A percentile compares a stretch with the other conserved stretches of the same genome.
phyloP scores from a whole-genome alignment of 2,888 invertebrate genomes.

The Andrena fulva region DNA sequence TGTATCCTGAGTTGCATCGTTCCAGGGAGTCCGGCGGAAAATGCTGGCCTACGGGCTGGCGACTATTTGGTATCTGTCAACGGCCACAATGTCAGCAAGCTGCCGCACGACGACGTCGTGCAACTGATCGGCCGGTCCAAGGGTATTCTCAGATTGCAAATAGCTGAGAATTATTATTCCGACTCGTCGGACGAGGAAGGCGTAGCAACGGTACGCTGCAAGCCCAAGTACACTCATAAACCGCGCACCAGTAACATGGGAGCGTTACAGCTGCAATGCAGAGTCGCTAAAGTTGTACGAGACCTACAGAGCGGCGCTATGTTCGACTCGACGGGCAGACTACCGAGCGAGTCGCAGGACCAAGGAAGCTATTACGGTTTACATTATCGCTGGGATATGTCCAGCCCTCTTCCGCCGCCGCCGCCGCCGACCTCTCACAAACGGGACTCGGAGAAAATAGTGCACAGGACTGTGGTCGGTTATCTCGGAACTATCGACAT shows the following conservation, averaged over 20 bases:
- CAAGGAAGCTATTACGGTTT: conserved; percentile 77
- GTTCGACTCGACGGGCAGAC: conserved; percentile 82
- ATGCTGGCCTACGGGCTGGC: conserved; percentile 95
- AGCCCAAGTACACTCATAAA: conserved; percentile 87
- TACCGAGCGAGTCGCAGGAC: conserved; percentile 73
- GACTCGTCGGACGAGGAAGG: conserved; percentile 94
- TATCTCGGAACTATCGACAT: conserved; percentile 98
- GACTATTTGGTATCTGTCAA: conserved; percentile 97
- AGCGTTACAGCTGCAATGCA: conserved; percentile 81
- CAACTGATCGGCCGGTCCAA: conserved; percentile 94
- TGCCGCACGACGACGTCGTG: conserved; percentile 97
- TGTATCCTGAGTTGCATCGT: conserved; percentile 98
- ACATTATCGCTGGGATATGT: conserved; percentile 83
- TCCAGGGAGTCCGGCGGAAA: conserved; percentile 94
- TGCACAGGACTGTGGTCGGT: conserved; percentile 95
- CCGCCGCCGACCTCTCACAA: conserved; percentile 81
- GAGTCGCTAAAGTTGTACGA: conserved; percentile 86
- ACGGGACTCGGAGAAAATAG: conserved; percentile 86
- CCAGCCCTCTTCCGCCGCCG: conserved; percentile 83
- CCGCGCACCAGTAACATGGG: conserved; percentile 78
- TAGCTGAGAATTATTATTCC: conserved; percentile 94
- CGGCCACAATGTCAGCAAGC: conserved; percentile 95
- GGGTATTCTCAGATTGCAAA: conserved; percentile 93
- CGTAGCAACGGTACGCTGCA: conserved; percentile 87
- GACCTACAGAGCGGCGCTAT: conserved; percentile 86